phyloP scores from a whole-genome alignment of 2,113 vertebrate genomes.

The Antigone vipio region DNA sequence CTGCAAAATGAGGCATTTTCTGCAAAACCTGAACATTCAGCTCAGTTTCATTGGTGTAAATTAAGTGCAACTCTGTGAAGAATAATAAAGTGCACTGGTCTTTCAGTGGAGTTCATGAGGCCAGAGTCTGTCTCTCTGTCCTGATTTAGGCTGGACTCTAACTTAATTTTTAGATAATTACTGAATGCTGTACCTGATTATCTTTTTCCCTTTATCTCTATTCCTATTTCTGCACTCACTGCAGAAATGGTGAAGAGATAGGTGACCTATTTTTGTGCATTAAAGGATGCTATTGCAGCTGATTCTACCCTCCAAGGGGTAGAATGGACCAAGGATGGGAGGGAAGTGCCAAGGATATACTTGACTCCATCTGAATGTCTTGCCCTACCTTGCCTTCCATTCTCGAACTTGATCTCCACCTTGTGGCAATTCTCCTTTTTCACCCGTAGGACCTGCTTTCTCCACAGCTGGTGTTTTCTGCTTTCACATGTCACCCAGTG shows the following conservation, averaged over 20 bases:
- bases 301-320: not conserved
- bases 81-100: not conserved
- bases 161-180: not conserved
- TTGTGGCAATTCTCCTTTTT: not conserved
- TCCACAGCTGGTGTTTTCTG: not conserved
- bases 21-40: not conserved
- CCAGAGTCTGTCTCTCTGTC: not conserved
- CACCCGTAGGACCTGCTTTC: not conserved
- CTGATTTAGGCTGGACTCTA: not conserved
- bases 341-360: not conserved
- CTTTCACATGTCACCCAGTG: not conserved
- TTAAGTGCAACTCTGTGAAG: not conserved
- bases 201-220: not conserved
- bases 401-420: not conserved
- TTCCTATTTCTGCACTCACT: not conserved
- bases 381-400: not conserved
- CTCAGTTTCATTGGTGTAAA: not conserved
- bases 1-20: not conserved
- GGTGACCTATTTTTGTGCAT: not conserved
- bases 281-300: not conserved
- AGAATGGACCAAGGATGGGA: not conserved
- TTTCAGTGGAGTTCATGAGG: not conserved
- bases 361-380: not conserved
- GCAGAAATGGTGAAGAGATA: not conserved
- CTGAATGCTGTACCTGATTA: not conserved